phyloP scores from a whole-genome alignment of 2,888 invertebrate genomes.

The Hyalella azteca region DNA sequence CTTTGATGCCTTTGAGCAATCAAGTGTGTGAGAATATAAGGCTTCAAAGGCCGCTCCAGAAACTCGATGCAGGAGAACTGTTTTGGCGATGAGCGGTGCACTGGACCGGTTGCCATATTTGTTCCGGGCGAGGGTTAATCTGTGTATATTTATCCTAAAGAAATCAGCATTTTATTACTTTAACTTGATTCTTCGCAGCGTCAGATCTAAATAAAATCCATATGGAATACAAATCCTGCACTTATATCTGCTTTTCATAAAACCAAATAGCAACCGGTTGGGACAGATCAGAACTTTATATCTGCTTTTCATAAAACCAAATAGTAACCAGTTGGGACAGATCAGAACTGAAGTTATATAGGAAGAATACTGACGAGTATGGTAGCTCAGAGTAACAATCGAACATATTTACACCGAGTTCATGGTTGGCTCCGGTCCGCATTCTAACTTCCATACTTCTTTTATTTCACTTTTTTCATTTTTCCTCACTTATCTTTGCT shows the following conservation, averaged over 20 bases:
- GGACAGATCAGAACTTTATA: not conserved
- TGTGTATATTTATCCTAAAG: not conserved
- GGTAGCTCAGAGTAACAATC: too few species aligned
- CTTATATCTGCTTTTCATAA: not conserved
- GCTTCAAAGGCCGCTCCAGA: not conserved
- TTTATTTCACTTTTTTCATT: too few species aligned
- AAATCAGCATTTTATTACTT: not conserved
- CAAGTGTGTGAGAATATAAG: not conserved
- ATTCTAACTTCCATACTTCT: too few species aligned
- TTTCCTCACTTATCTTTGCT: too few species aligned
- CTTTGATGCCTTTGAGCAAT: conserved; percentile 16
- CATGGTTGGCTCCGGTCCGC: too few species aligned
- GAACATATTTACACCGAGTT: too few species aligned
- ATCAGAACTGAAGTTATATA: too few species aligned
- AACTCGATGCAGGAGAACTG: not conserved
- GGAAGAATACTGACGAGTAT: too few species aligned
- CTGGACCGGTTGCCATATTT: not conserved
- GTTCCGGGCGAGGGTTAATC: not conserved
- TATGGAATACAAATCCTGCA: not conserved
- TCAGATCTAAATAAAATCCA: not conserved
- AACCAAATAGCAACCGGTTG: too few species aligned
- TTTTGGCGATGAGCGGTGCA: not conserved
- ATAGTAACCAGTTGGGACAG: too few species aligned
- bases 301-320: not conserved
- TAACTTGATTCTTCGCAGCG: not conserved